A percentile compares a stretch with the other conserved stretches of the same genome.
Evolutionary conservation across 2,888 invertebrate species (phyloP).

Genomic region (Serrognathus titanus): DNA sequence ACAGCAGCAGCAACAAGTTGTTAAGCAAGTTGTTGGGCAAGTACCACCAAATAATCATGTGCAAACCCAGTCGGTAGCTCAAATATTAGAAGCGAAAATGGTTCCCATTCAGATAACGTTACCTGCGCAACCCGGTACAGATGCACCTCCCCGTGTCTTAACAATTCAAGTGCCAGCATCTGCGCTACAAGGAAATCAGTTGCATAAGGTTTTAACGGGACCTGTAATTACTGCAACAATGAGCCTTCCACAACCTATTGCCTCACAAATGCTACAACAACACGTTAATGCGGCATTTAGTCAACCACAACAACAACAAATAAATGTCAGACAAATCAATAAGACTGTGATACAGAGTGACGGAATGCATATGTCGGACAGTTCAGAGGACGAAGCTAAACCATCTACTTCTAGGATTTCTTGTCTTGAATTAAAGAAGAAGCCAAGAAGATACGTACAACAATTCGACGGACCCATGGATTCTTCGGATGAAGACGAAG

Average conservation of each 20-base stretch:
- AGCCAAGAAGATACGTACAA: conserved; percentile 39
- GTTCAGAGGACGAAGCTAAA: conserved; percentile 50
- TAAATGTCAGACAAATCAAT: conserved; percentile 18
- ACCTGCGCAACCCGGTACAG: conserved; percentile 73
- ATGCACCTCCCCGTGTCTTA: conserved; percentile 63
- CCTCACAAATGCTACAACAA: conserved; percentile 81
- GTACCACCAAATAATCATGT: conserved; percentile 34
- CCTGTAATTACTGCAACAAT: conserved; percentile 88
- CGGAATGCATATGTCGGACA: conserved; percentile 18
- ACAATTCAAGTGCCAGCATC: conserved; percentile 90
- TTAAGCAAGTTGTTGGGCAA: conserved; percentile 34
- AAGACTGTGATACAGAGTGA: conserved; percentile 36
- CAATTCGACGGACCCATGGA: conserved; percentile 59
- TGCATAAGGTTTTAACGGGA: conserved; percentile 73
- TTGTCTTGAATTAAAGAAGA: conserved; percentile 46
- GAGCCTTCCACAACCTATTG: conserved; percentile 77
- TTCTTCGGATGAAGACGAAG: conserved; percentile 72
- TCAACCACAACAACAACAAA: conserved; percentile 29
- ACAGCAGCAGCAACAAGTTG: conserved; percentile 23
- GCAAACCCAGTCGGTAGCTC: conserved; percentile 33
- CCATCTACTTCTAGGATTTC: conserved; percentile 18
- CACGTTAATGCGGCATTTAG: conserved; percentile 75
- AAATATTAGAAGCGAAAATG: conserved; percentile 49
- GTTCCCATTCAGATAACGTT: conserved; percentile 71
- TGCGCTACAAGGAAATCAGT: conserved; percentile 63